Conservation (phyloP, 1,140 invertebrate genomes). For the Leptinotarsa texana region DNA sequence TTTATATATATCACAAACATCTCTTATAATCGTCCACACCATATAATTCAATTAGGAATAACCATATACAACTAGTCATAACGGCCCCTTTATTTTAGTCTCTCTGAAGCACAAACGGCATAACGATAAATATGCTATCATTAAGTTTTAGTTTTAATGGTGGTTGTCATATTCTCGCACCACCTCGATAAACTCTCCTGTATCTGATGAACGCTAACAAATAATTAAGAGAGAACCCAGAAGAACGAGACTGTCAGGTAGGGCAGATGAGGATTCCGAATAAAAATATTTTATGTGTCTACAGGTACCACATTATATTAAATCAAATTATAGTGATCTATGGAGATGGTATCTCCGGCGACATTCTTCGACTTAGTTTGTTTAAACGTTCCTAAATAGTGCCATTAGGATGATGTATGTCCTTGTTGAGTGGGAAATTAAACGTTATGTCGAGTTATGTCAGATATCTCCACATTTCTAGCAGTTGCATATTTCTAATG, state of each 20-base stretch:
- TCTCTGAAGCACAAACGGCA: slow-evolving; percentile 17
- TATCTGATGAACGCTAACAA: slow-evolving; percentile 12
- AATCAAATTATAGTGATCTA: slow-evolving; percentile 10
- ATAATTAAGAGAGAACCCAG: neutral
- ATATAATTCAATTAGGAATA: slow-evolving; percentile 21
- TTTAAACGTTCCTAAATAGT: slow-evolving; percentile 5
- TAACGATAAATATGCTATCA: slow-evolving; percentile 24
- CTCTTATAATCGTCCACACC: slow-evolving; percentile 1
- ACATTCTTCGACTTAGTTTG: slow-evolving; percentile 4
- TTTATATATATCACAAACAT: slow-evolving; percentile 19
- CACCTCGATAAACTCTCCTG: slow-evolving; percentile 15
- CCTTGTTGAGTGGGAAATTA: neutral
- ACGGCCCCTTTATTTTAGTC: slow-evolving; percentile 18
- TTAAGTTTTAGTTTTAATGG: slow-evolving; percentile 23
- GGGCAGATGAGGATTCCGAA: slow-evolving; percentile 14
- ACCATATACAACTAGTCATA: slow-evolving; percentile 13
- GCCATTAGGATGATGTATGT: neutral
- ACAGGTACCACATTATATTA: slow-evolving; percentile 20
- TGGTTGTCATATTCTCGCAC: slow-evolving; percentile 22
- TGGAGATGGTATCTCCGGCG: slow-evolving; percentile 10
- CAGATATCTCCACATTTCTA: neutral
- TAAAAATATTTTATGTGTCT: slow-evolving; percentile 21
- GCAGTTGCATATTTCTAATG: too few species aligned
- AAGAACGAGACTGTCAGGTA: slow-evolving; percentile 14
- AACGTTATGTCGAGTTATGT: neutral